Percentiles rank a stretch among this genome's conserved stretches.
Evolutionary conservation across 2,113 vertebrate species (phyloP).

Genomic region (Centropus bengalensis): DNA sequence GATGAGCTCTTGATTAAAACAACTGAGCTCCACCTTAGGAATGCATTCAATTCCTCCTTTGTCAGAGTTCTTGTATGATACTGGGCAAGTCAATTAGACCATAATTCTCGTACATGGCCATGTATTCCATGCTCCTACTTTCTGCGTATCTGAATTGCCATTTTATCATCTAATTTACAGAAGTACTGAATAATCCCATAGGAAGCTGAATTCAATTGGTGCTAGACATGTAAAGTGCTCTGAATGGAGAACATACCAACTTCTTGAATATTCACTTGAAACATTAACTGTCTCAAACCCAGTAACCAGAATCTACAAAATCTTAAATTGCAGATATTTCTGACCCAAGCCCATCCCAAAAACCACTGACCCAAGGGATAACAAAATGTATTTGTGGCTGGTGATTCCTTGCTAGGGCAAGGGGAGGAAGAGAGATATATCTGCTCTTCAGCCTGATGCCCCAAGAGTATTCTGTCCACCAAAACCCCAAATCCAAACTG

Average conservation of each 20-base stretch:
- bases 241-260: background rate
- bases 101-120: conserved; percentile 22
- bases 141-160: background rate
- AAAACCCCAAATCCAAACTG: background rate
- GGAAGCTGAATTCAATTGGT: background rate
- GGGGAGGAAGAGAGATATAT: background rate
- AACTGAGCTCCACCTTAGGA: background rate
- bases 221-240: background rate
- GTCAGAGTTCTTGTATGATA: background rate
- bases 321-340: background rate
- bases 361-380: background rate
- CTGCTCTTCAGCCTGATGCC: background rate
- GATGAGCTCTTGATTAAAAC: background rate
- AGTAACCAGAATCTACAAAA: background rate
- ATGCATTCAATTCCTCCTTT: background rate
- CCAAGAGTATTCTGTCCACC: background rate
- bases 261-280: background rate
- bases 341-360: background rate
- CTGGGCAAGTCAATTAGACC: conserved; percentile 19
- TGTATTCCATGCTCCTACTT: background rate
- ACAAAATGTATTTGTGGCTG: background rate
- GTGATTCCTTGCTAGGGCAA: background rate
- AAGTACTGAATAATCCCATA: conserved; percentile 20
- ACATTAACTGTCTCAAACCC: background rate
- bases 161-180: conserved; percentile 45